These are phyloP conservation scores for Drosophila ambigua DNA, from an alignment of 1,140 invertebrate genomes.

Conservation along the genomic window DNA sequence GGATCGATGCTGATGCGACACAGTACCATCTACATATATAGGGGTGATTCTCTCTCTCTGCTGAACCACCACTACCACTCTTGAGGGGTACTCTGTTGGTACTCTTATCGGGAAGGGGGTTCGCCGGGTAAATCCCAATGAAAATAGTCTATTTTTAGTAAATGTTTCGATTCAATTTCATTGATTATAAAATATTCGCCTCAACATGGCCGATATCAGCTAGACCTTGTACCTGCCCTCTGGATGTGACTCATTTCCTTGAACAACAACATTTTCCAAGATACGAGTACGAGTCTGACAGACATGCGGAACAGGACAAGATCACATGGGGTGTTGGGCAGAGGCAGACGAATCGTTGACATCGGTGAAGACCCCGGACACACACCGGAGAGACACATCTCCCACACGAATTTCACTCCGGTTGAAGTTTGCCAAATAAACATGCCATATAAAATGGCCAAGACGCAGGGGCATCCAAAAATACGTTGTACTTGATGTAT, in stretches of 20 bases:
- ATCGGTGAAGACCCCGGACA: conserved; percentile 32
- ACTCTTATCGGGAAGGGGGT: conserved; percentile 26
- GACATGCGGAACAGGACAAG: conserved; percentile 13
- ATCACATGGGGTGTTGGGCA: conserved; percentile 45
- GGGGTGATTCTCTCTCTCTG: conserved; percentile 20
- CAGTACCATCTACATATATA: neutral
- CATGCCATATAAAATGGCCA: conserved; percentile 25
- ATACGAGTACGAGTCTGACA: conserved; percentile 7
- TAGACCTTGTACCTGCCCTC: conserved; percentile 10
- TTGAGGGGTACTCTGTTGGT: neutral
- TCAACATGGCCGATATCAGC: conserved; percentile 14
- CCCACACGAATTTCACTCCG: neutral
- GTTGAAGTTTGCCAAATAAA: conserved; percentile 52
- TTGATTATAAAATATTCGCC: conserved; percentile 27
- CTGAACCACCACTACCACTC: too few relatives aligned
- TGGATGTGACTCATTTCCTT: conserved; percentile 29
- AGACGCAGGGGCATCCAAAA: conserved; percentile 45
- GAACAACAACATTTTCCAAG: conserved; percentile 20
- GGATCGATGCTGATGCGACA: conserved; percentile 9
- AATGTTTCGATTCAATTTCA: conserved; percentile 3
- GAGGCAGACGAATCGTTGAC: conserved; percentile 16
- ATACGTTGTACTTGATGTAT: conserved; percentile 42
- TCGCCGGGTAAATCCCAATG: conserved; percentile 19
- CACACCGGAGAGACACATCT: conserved; percentile 18
- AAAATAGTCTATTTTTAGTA: conserved; percentile 18